phyloP scores from a whole-genome alignment of 2,888 invertebrate species.

The Himalopsyche japonica region DNA sequence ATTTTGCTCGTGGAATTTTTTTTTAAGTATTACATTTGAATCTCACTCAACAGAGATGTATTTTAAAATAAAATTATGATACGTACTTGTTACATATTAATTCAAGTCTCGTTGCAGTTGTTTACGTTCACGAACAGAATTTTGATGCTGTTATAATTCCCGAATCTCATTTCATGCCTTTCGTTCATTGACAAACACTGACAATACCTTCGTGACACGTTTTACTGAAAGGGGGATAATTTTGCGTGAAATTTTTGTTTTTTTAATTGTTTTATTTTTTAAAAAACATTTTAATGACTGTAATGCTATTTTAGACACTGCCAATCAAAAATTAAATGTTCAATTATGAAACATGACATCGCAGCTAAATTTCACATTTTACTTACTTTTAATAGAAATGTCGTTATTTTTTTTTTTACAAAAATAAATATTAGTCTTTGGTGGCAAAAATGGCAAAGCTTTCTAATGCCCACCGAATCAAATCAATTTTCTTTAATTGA shows the following conservation, averaged over 20 bases:
- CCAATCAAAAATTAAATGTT: no score
- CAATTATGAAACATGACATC: no score
- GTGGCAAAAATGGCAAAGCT: no score
- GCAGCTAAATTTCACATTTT: no score
- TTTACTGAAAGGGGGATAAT: background rate
- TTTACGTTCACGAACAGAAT: background rate
- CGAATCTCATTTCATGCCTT: background rate
- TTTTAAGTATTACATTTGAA: no score
- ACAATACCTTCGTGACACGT: background rate
- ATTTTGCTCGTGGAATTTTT: no score
- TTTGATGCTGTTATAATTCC: background rate
- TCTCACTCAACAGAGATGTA: background rate
- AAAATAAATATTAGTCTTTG: no score
- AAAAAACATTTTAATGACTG: background rate
- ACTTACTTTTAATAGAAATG: no score
- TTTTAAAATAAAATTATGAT: background rate
- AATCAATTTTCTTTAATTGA: no score
- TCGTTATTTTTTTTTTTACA: no score
- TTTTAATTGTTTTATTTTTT: background rate
- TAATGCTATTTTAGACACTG: no score
- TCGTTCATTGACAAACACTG: background rate
- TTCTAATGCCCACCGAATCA: no score
- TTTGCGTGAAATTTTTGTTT: background rate
- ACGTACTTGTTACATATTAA: background rate
- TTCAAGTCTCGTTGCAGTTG: background rate